Evolutionary conservation across 2,113 vertebrate genomes (phyloP).

Genomic region (Miniopterus natalensis): DNA sequence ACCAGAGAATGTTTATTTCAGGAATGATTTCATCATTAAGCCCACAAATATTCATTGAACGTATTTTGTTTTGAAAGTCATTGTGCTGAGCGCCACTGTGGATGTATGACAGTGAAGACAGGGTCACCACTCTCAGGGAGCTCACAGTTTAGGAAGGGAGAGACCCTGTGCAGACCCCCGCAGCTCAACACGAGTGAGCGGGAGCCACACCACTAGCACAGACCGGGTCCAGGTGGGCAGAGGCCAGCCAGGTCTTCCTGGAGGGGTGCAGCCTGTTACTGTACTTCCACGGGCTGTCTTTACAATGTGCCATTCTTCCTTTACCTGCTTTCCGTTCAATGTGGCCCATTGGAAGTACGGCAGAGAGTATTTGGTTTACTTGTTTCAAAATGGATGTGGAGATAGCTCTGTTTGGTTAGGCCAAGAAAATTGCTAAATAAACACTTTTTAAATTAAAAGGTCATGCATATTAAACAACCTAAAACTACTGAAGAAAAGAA

Average conservation of each 20-base stretch:
- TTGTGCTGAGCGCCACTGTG: not conserved
- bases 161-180: not conserved
- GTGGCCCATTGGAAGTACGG: not conserved
- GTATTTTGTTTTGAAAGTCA: not conserved
- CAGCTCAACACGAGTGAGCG: not conserved
- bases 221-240: not conserved
- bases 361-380: not conserved
- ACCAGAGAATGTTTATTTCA: not conserved
- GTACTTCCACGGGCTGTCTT: no score
- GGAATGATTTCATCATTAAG: not conserved
- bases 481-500: not conserved
- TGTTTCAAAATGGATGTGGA: not conserved
- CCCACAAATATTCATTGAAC: not conserved
- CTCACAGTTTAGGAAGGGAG: not conserved
- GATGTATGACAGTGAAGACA: not conserved
- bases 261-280: rapidly evolving
- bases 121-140: not conserved
- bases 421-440: not conserved
- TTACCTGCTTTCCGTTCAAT: not conserved
- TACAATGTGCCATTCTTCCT: not conserved
- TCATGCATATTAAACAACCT: not conserved
- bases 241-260: not conserved
- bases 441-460: not conserved
- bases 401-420: not conserved
- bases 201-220: not conserved